A percentile compares a stretch with the other conserved stretches of the same genome.
Evolutionary conservation across 2,888 invertebrate species (phyloP).

Genomic region (Ephialtes manifestator): DNA sequence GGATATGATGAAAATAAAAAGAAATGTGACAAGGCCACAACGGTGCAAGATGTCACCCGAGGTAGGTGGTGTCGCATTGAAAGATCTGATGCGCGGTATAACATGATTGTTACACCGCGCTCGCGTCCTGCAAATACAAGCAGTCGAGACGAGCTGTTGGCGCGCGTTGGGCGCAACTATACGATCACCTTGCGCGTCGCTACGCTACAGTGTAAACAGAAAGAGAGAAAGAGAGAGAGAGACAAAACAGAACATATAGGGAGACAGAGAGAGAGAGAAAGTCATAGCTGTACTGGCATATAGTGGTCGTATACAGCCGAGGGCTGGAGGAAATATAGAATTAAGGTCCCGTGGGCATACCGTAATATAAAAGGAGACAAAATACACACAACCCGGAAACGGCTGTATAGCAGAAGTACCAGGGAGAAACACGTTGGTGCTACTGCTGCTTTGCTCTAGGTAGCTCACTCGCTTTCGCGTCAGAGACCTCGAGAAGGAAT

Average conservation of each 20-base stretch:
- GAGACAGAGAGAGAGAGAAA: background rate
- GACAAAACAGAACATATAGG: background rate
- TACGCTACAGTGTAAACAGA: background rate
- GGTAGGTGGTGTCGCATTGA: conserved; percentile 39
- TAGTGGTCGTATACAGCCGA: conserved; percentile 63
- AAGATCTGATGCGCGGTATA: conserved; percentile 55
- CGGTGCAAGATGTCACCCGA: conserved; percentile 10
- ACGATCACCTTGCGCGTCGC: conserved; percentile 21
- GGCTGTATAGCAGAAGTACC: conserved; percentile 19
- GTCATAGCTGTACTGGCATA: conserved; percentile 10
- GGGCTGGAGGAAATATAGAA: conserved; percentile 78
- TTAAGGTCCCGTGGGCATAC: conserved; percentile 78
- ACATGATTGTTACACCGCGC: conserved; percentile 60
- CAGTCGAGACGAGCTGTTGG: conserved; percentile 50
- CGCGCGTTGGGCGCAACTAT: conserved; percentile 15
- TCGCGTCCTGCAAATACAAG: conserved; percentile 62
- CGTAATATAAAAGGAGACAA: conserved; percentile 81
- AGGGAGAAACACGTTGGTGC: conserved; percentile 1
- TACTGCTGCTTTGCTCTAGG: conserved; percentile 24
- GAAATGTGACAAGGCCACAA: conserved; percentile 1
- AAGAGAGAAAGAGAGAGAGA: background rate
- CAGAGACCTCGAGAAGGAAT: conserved; percentile 75
- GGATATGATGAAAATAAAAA: conserved; percentile 30
- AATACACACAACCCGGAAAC: conserved; percentile 76
- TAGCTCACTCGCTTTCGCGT: conserved; percentile 47